Base-by-base conservation (phyloP, 2,113 vertebrate genomes). In the Heptranchias perlo region DNA sequence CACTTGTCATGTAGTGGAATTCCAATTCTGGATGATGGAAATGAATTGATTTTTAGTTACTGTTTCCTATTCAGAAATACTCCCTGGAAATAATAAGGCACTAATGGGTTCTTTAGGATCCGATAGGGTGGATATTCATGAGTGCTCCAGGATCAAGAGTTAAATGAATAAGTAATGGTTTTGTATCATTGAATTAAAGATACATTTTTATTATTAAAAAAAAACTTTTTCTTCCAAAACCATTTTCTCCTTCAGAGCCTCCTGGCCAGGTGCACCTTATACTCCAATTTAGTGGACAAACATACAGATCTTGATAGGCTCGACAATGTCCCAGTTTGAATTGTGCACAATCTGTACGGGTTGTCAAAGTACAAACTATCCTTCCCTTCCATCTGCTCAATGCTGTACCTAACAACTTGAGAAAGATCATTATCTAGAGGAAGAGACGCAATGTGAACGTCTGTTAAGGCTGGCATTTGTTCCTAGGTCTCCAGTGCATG, bases 391-490 rank as follows among this genome's bases (percentile, higher is more conserved):
- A 87, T 52, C 44, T 87, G 84, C 44, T 87, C 84, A 87, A 87
- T 52, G 84, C 49, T 87, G 47, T 87, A 87, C 47, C 44, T 52
- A 87, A 87, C 84, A 87, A 52, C 84, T 87, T 87, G 84, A 87
- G 84, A 52, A 87, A 52, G 47, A 87, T 87, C 49, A 87, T 87
- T 87, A 87, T 87, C 84, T 52, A 3, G 84, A 87, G 84, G 84
- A 87, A 87, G 47, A 87, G 49, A 87, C 25, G 49, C 21, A 52
- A 87, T 52, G 84, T 87, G 84, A 87, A 87, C 25, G 47, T 87
- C 84, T 87, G 84, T 87, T 87, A 52, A 87, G 84, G 84, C 84
- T 87, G 49, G 84, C 84, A 82, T 82, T 87, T 87, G 84, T 28
- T 87, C 47, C 49, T 39, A 87, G 84, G 49, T 87, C 84, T 87